phyloP scores from a whole-genome alignment of 2,113 vertebrate genomes.

The Hirundichthys speculiger region DNA sequence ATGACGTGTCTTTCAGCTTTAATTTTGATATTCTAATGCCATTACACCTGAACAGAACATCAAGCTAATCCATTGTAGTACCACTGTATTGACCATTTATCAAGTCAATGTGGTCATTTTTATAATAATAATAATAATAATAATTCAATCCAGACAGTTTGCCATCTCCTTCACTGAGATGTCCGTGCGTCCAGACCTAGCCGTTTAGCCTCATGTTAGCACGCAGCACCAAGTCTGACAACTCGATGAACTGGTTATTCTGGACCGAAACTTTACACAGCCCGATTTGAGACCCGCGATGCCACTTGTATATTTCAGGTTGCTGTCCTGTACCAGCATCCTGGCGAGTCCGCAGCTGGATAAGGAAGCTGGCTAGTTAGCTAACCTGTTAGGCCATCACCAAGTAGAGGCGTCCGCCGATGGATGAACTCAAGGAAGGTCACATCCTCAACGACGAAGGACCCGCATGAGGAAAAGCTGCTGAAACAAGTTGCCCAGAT shows the following conservation, averaged over 20 bases:
- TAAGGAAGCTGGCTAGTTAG: slow-evolving; percentile 53
- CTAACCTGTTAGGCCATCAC: slow-evolving; percentile 74
- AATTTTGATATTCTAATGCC: not conserved
- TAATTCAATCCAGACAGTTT: slow-evolving; percentile 6
- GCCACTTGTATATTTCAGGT: not conserved
- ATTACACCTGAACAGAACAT: not conserved
- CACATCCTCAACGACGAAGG: slow-evolving; percentile 75
- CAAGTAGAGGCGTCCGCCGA: slow-evolving; percentile 65
- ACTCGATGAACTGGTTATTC: slow-evolving; percentile 67
- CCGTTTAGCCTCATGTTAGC: slow-evolving; percentile 68
- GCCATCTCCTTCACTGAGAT: slow-evolving; percentile 31
- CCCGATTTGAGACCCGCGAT: not conserved
- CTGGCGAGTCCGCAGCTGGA: not conserved
- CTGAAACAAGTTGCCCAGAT: slow-evolving; percentile 32
- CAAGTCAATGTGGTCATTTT: too few species aligned
- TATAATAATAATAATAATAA: too few species aligned
- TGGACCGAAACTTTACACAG: not conserved
- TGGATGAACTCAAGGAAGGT: slow-evolving; percentile 78
- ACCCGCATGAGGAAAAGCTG: slow-evolving; percentile 42
- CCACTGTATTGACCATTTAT: too few species aligned
- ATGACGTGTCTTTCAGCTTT: too few species aligned
- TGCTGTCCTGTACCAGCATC: not conserved
- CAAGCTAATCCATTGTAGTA: too few species aligned
- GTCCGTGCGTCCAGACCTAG: slow-evolving; percentile 60
- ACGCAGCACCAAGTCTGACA: slow-evolving; percentile 53